These are phyloP conservation scores for Riptortus pedestris DNA, from an alignment of 1,140 invertebrate species.

Conservation along the genomic window DNA sequence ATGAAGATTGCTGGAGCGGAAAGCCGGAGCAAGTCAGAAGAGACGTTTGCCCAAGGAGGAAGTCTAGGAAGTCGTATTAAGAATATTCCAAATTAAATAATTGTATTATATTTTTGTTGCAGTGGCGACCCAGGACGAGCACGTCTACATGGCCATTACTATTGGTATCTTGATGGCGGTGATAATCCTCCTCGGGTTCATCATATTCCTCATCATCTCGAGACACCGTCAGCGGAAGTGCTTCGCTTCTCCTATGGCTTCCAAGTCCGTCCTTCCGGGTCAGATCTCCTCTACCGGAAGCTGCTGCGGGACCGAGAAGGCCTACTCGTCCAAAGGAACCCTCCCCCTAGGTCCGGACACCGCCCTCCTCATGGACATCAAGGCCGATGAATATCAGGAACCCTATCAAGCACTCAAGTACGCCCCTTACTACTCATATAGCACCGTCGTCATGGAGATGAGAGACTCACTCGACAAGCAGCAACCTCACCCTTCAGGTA, in stretches of 20 bases:
- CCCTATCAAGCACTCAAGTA: slow-evolving; percentile 65
- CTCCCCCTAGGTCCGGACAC: slow-evolving; percentile 42
- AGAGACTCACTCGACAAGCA: slow-evolving; percentile 52
- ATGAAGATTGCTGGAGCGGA: too few species aligned
- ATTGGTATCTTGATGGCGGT: slow-evolving; percentile 68
- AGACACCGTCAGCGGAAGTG: slow-evolving; percentile 67
- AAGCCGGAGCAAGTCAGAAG: too few species aligned
- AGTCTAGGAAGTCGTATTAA: too few species aligned
- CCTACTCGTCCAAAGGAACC: slow-evolving; percentile 37
- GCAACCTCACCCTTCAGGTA: slow-evolving; percentile 43
- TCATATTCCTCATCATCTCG: slow-evolving; percentile 66
- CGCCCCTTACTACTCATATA: slow-evolving; percentile 67
- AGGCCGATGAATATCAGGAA: slow-evolving; percentile 67
- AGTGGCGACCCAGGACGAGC: slow-evolving; percentile 57
- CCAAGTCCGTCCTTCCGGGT: slow-evolving; percentile 39
- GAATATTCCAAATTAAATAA: too few species aligned
- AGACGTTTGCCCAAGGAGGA: too few species aligned
- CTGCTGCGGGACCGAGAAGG: slow-evolving; percentile 41
- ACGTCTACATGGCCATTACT: slow-evolving; percentile 68
- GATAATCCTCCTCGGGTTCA: slow-evolving; percentile 58
- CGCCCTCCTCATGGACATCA: slow-evolving; percentile 41
- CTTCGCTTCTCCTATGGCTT: slow-evolving; percentile 58
- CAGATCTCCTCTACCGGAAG: slow-evolving; percentile 35
- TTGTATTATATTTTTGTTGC: too few species aligned
- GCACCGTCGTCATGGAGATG: slow-evolving; percentile 65